Evolutionary conservation across 1,140 invertebrate genomes (phyloP).

Genomic region (Trichonephila clavata): DNA sequence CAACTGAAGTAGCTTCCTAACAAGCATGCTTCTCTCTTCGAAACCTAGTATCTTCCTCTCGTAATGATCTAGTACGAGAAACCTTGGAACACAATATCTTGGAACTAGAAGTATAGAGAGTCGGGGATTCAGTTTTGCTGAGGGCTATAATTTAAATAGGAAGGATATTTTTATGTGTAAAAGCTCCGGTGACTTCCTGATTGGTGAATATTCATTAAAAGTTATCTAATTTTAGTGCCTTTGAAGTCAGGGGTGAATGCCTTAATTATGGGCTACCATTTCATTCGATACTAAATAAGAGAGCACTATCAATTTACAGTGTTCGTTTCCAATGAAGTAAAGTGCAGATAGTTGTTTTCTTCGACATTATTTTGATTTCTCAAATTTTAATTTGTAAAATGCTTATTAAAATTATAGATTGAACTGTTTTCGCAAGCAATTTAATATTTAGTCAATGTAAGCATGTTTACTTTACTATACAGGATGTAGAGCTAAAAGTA

Average conservation of each 20-base stretch:
- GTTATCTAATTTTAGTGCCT: neutral
- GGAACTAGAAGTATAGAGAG: neutral
- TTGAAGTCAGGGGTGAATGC: neutral
- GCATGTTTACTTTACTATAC: no score
- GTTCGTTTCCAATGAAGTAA: neutral
- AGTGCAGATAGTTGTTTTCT: neutral
- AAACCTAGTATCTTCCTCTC: no score
- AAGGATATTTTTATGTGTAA: neutral
- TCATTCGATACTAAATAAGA: neutral
- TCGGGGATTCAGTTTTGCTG: neutral
- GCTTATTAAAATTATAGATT: no score
- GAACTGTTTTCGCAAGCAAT: no score
- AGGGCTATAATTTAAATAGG: neutral
- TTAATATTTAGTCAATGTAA: no score
- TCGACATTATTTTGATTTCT: no score
- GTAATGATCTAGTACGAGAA: no score
- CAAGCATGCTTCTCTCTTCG: no score
- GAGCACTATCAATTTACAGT: no score
- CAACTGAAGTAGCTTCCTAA: no score
- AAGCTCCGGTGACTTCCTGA: neutral
- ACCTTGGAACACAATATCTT: neutral
- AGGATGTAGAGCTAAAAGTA: no score
- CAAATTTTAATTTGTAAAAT: no score
- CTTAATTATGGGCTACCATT: neutral
- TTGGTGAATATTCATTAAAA: slow-evolving; percentile 10